Evolutionary conservation across 2,888 invertebrate species (phyloP).

Genomic region (Linnaemya tessellans): DNA sequence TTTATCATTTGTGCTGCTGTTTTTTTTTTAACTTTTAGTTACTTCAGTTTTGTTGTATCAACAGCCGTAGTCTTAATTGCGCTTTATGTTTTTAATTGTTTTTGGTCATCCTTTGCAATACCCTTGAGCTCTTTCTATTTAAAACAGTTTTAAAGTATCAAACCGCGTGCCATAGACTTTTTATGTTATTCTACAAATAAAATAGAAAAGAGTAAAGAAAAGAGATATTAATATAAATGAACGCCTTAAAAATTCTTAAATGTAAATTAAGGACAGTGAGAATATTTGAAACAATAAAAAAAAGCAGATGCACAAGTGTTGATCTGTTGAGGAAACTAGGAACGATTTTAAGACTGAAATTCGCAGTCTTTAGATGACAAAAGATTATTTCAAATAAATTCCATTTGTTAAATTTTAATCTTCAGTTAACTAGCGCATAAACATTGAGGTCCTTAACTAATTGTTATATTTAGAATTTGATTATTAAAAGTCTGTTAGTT

Average conservation of each 20-base stretch:
- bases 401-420: too few relatives aligned
- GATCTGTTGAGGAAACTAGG: too few relatives aligned
- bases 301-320: too few relatives aligned
- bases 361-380: too few relatives aligned
- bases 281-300: neutral
- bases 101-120: constrained; percentile 60
- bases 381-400: too few relatives aligned
- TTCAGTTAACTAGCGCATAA: too few relatives aligned
- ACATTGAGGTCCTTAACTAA: too few relatives aligned
- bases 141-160: constrained; percentile 45
- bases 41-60: constrained; percentile 3
- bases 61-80: constrained; percentile 54
- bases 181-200: constrained; percentile 61
- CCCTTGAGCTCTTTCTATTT: constrained; percentile 54
- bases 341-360: too few relatives aligned
- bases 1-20: constrained; percentile 58
- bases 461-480: too few relatives aligned
- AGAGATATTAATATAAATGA: constrained; percentile 28
- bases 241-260: neutral
- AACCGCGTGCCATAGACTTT: constrained; percentile 12
- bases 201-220: constrained; percentile 35
- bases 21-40: neutral
- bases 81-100: constrained; percentile 59
- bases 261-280: neutral
- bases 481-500: too few relatives aligned